Base-by-base conservation (phyloP, 2,888 invertebrate species). In the Galerucella calmariensis region DNA sequence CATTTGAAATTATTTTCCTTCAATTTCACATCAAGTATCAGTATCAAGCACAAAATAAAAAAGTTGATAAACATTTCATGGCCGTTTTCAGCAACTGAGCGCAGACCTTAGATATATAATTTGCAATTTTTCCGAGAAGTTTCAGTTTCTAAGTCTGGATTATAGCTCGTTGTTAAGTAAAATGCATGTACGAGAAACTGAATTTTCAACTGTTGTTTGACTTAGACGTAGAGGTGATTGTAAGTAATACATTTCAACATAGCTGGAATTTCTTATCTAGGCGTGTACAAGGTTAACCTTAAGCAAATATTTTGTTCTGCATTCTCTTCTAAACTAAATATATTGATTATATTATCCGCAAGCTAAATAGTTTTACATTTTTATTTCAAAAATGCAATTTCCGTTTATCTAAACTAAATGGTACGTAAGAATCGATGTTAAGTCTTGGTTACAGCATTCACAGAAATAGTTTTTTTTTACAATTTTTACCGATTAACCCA, bases 401-500 rank as follows among this genome's bases (percentile, higher is more conserved):
- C 35, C 10, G 27, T 63, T 44, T 63, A 44, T n/a, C 63, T 63
- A 63, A 12, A 44, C 11, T 16, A 65, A 44, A 41, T 65, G 63
- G 44, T 44, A 63, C 63, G 63, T 44, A 41, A 63, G 44, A 20
- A 65, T 65, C 63, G 63, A 65, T 65, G 63, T 65, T 11, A 65
- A 46, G 63, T 63, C 63, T 44, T 44, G 14, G 41, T 63, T 44
- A 16, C 16, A 16, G 35, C 63, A 44, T 41, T 41, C 63, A 65
- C 46, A 46, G 10, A 6, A 16, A 46, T 20, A 20, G 14, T 35
- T 8, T 4, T 46, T 44, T 16, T 20, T 20, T 44, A 44, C 63
- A 27, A 35, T 62, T 70, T 76, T 89, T 91, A 92, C 88, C 92
- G 91, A 85, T 92, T 92, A 77, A 92, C 91, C 92, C 92, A 92